Base-by-base conservation (phyloP, 2,113 vertebrate genomes). In the Datnioides undecimradiatus region DNA sequence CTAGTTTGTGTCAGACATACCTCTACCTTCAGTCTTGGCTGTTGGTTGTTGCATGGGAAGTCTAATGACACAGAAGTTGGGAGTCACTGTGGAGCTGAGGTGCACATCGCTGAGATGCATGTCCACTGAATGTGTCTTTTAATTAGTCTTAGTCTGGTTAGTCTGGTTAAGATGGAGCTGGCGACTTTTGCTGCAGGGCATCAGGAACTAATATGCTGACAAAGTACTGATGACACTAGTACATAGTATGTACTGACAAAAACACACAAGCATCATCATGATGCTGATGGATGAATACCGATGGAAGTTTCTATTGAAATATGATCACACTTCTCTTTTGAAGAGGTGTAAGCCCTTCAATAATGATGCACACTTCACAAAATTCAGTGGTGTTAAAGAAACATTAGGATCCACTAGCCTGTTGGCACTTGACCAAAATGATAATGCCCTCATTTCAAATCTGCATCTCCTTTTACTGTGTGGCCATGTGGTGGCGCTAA, bases 401-500 rank as follows among this genome's bases (percentile, higher is more conserved):
- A 45, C 16, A 8, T n/a, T 23, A 11, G 21, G 46, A 8, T 1
- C 41, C 14, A 4, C 41, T 19, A 21, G 6, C 19, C 51, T 52
- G 7, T 27, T 12, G 21, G 36, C 11, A 45, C 13, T 59, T 45
- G 21, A 45, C 45, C 21, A 11, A 40, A 31, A n/a, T 41, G 19
- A 21, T 17, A 13, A 23, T 43, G 21, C 8, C 6, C n/a, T 21
- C 14, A 36, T 46, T 38, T 27, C 13, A 40, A 23, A 25, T 21
- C 6, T 57, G 11, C 33, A 48, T 49, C 57, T 29, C 27, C 11
- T 36, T 52, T 43, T 25, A 40, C 19, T 55, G 25, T 64, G 27
- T 57, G 46, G 62, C 76, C 76, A 69, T 16, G 10, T 43, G 76
- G 70, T 70, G 82, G 64, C 4, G 27, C 68, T 62, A 67, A 46